phyloP scores from a whole-genome alignment of 2,797 vertebrate genomes.

The Pantherophis vulpinus region DNA sequence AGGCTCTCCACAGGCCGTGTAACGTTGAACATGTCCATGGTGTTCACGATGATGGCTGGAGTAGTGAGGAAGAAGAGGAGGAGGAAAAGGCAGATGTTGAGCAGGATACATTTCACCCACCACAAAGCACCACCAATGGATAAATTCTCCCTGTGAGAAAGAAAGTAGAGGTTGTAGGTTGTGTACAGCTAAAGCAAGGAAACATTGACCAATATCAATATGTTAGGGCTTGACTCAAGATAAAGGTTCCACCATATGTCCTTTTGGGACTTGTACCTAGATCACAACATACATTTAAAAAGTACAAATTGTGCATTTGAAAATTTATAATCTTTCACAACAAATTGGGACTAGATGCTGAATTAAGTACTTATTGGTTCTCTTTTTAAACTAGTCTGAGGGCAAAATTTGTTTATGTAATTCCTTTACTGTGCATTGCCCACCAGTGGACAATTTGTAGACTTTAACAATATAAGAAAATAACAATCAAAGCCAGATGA shows the following conservation, averaged over 20 bases:
- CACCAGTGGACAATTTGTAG: not conserved
- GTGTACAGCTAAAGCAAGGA: not conserved
- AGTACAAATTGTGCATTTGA: not conserved
- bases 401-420: not conserved
- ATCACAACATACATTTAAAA: not conserved
- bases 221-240: not conserved
- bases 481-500: not conserved
- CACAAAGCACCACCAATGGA: slow-evolving; percentile 86
- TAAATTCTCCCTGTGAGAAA: slow-evolving; percentile 87
- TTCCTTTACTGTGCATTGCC: not conserved
- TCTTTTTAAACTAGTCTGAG: not conserved
- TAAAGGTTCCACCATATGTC: not conserved
- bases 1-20: slow-evolving; percentile 91
- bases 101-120: slow-evolving; percentile 89
- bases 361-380: not conserved
- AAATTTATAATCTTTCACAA: not conserved
- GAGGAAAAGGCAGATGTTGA: slow-evolving; percentile 93
- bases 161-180: not conserved
- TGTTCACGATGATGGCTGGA: slow-evolving; percentile 95
- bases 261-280: not conserved
- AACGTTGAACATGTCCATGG: slow-evolving; percentile 97
- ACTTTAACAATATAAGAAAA: not conserved
- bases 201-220: not conserved
- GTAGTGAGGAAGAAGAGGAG: slow-evolving; percentile 99
- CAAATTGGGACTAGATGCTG: not conserved